Conservation (phyloP, 2,888 invertebrate genomes). For the Drosophila sordidula region DNA sequence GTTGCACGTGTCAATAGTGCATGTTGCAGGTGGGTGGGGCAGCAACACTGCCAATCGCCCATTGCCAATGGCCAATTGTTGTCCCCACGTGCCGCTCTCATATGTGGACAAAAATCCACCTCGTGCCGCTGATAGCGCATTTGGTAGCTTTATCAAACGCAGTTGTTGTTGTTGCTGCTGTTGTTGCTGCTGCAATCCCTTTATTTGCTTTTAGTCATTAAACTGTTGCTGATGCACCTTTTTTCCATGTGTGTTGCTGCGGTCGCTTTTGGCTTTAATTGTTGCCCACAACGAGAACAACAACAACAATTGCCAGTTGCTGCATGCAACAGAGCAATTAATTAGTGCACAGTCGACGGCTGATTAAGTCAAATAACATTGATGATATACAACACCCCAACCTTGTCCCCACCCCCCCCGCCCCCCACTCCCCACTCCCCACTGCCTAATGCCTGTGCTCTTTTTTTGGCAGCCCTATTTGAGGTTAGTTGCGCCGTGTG, state of each 20-base stretch:
- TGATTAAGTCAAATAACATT: conserved; percentile 69
- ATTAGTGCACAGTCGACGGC: conserved; percentile 59
- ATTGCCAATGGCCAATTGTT: conserved; percentile 47
- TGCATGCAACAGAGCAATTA: conserved; percentile 59
- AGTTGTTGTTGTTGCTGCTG: conserved; percentile 18
- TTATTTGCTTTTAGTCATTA: conserved; percentile 72
- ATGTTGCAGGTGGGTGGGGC: conserved; percentile 68
- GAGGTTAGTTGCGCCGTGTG: conserved; percentile 4
- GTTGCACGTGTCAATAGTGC: conserved; percentile 78
- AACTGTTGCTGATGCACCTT: conserved; percentile 49
- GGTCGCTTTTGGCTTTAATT: conserved; percentile 49
- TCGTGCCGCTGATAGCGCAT: conserved; percentile 74
- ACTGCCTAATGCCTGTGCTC: neutral
- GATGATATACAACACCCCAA: conserved; percentile 23
- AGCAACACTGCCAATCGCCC: conserved; percentile 30
- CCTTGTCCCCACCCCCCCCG: neutral
- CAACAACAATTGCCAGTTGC: conserved; percentile 5
- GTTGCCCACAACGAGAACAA: conserved; percentile 42
- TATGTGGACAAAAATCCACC: conserved; percentile 65
- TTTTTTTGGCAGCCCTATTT: conserved; percentile 9
- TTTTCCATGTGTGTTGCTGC: conserved; percentile 19
- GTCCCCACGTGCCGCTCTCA: conserved; percentile 6
- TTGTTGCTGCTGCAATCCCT: conserved; percentile 47
- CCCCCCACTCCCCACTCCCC: neutral
- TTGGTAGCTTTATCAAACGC: conserved; percentile 72